Conservation (phyloP, 2,888 invertebrate species). For the Chydorus sphaericus region DNA sequence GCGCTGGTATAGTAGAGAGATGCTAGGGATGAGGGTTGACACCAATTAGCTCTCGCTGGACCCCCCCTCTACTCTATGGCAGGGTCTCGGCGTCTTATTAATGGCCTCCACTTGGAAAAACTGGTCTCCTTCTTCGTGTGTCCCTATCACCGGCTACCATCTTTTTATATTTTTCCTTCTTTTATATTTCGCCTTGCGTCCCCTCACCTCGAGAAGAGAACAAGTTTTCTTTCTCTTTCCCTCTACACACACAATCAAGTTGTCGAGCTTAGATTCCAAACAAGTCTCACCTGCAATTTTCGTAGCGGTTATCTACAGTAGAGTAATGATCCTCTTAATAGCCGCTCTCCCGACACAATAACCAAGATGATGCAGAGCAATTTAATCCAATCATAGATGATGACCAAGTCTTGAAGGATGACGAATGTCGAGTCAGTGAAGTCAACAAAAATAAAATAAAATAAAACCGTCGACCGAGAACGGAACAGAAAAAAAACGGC, state of each 20-base stretch:
- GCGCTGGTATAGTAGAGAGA: too few species aligned
- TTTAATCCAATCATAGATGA: background rate
- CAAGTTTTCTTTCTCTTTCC: background rate
- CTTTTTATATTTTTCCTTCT: background rate
- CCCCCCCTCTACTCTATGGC: too few species aligned
- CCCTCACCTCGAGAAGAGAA: background rate
- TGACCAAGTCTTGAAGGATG: background rate
- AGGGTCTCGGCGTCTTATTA: conserved; percentile 11
- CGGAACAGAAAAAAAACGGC: background rate
- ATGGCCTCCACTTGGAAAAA: conserved; percentile 10
- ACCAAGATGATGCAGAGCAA: background rate
- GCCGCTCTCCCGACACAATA: background rate
- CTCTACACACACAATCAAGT: background rate
- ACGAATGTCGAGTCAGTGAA: background rate
- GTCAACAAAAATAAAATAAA: background rate
- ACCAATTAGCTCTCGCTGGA: conserved; percentile 14
- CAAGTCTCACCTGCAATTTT: conserved; percentile 9
- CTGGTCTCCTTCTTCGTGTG: background rate
- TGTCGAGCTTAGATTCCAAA: background rate
- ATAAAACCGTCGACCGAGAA: background rate
- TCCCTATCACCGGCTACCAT: too few species aligned
- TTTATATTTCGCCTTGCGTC: background rate
- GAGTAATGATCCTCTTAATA: too few species aligned
- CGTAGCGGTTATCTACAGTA: too few species aligned
- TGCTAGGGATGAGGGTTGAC: too few species aligned